Conservation (phyloP, 2,113 vertebrate genomes). For the Castor canadensis region DNA sequence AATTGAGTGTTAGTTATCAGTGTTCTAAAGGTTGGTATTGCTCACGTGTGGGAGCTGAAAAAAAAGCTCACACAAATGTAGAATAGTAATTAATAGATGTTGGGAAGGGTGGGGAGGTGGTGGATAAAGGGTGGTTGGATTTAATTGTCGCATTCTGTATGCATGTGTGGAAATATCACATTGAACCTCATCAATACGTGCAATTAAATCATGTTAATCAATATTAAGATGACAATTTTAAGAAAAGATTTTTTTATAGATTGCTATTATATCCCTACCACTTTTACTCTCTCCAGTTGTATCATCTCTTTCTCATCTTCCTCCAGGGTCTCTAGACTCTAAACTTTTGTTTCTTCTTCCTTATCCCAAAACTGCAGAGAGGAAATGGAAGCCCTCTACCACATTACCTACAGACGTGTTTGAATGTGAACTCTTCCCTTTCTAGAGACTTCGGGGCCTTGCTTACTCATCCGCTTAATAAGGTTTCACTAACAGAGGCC, state of each 20-base stretch:
- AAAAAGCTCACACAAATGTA: not conserved
- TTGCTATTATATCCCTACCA: not conserved
- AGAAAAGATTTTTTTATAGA: not conserved
- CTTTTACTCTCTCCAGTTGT: not conserved
- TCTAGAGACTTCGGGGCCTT: not conserved
- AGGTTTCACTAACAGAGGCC: not conserved
- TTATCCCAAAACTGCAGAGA: not conserved
- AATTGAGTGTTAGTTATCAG: not conserved
- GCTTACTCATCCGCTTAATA: not conserved
- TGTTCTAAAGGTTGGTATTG: not conserved
- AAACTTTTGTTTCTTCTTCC: not conserved
- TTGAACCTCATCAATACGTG: not conserved
- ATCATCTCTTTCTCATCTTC: not conserved
- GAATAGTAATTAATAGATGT: not conserved
- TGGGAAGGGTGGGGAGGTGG: not conserved
- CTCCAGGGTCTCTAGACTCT: not conserved
- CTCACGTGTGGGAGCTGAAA: not conserved
- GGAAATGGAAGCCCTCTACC: not conserved
- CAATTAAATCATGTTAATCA: too few species aligned
- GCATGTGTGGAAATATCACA: not conserved
- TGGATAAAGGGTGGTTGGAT: not conserved
- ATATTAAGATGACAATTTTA: too few species aligned
- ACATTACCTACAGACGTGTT: not conserved
- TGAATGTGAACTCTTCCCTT: not conserved
- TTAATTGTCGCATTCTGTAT: not conserved